Evolutionary conservation across 2,888 invertebrate genomes (phyloP), one percentile per base, ranked within the genome.

Genomic region (Mythimna vitellina): DNA sequence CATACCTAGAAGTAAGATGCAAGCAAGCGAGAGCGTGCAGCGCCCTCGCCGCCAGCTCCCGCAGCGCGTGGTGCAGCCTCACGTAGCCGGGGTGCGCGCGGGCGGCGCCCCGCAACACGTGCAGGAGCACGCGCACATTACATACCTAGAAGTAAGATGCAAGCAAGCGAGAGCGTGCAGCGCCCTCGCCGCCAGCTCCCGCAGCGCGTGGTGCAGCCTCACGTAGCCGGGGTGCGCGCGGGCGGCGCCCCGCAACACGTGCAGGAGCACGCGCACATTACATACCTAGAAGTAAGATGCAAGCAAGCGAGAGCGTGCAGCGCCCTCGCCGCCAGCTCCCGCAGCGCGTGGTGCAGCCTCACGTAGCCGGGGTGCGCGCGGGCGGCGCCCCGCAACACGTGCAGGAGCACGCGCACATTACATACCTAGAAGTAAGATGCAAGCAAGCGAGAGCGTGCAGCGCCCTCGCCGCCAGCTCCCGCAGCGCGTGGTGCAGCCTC

Each of bases 21-120:
- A 94, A 66, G 9, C 86, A 89, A 0, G 91, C 91, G 0, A 93
- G 80, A 0, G 88, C 89, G 1, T 76, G 83, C 62, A 93, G 73
- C 9, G 89, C 84, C 8, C 79, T 71, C 17, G 73, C 74, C 0
- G 89, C 90, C 0, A 92, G 35, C 2, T 64, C 58, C 0, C 86
- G 69, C 64, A 93, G 73, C 32, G 70, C 49, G 1, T n/a, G 76
- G 0, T 75, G 86, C 77, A 94, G 76, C 3, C 91, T 84, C 12
- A 54, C 53, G 85, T 93, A 93, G 3, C 76, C 73, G 0, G 82
- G 20, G 73, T 88, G 90, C 61, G 83, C 73, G n/a, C 5, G 57
- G n/a, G 62, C 60, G 0, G 86, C 90, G 17, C 84, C 70, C 5
- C 65, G 75, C 73, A 90, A 46, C 75, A 83, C 76, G 25, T 71